Percentiles rank a stretch among this genome's conserved stretches.
These are phyloP conservation scores for Blastomussa wellsi DNA, from an alignment of 92 coral and sea anemone species.

Conservation along the genomic window DNA sequence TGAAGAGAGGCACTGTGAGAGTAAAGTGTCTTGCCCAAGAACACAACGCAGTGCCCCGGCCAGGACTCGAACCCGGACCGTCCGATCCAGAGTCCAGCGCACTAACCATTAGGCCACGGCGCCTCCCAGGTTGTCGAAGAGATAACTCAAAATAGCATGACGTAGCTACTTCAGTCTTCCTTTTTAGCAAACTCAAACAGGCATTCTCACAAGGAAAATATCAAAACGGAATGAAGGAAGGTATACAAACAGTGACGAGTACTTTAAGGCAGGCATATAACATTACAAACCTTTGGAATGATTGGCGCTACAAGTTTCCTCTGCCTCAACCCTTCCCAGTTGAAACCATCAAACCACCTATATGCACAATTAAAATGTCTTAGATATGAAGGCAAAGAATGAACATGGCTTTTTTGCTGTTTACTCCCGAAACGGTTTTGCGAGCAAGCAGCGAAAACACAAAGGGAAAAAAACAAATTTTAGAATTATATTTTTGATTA, in stretches of 20 bases:
- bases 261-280: neutral
- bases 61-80: too few relatives aligned
- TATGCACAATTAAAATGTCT: neutral
- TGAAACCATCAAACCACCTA: conserved; percentile 99
- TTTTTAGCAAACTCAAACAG: neutral
- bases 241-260: neutral
- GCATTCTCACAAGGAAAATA: neutral
- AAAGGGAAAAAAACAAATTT: neutral
- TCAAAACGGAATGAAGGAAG: neutral
- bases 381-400: neutral
- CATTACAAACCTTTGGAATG: conserved; percentile 77
- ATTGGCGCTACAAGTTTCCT: conserved; percentile 89
- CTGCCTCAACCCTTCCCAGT: conserved; percentile 96
- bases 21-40: too few relatives aligned
- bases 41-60: too few relatives aligned
- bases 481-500: neutral
- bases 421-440: neutral
- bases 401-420: neutral
- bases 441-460: neutral
- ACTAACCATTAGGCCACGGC: too few relatives aligned
- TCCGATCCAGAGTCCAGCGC: too few relatives aligned
- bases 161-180: too few relatives aligned
- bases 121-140: too few relatives aligned
- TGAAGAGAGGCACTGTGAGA: too few relatives aligned
- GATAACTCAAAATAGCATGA: too few relatives aligned